A percentile compares a stretch with the other conserved stretches of the same genome.
Evolutionary conservation across 2,888 invertebrate species (phyloP).

Genomic region (Idaea straminata): DNA sequence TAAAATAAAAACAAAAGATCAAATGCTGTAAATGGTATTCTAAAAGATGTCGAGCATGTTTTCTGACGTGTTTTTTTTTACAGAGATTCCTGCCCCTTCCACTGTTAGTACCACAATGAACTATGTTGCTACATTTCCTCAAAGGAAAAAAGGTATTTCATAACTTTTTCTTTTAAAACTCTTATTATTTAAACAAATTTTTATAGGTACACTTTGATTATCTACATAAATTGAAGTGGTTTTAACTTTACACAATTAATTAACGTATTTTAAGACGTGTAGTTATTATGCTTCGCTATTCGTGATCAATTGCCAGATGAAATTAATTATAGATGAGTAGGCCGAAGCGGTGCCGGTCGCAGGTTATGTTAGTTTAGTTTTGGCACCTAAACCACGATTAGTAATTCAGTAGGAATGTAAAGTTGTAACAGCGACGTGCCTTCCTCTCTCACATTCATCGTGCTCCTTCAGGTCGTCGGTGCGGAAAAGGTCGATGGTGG

Average conservation of each 20-base stretch:
- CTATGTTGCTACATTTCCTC: slow-evolving; percentile 79
- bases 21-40: not conserved
- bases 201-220: slow-evolving; percentile 18
- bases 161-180: slow-evolving; percentile 15
- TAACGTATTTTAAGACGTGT: not conserved
- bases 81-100: slow-evolving; percentile 93
- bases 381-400: slow-evolving; percentile 55
- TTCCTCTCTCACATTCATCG: slow-evolving; percentile 65
- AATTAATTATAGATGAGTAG: slow-evolving; percentile 55
- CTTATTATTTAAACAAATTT: slow-evolving; percentile 7
- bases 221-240: slow-evolving; percentile 28
- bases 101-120: slow-evolving; percentile 82
- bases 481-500: slow-evolving; percentile 62
- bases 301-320: slow-evolving; percentile 36
- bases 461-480: slow-evolving; percentile 43
- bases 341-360: slow-evolving; percentile 38
- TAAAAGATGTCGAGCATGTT: slow-evolving; percentile 5
- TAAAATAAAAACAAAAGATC: not conserved
- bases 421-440: slow-evolving; percentile 54
- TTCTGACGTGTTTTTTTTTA: slow-evolving; percentile 32
- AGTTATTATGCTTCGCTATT: slow-evolving; percentile 31
- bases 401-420: slow-evolving; percentile 54
- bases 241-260: slow-evolving; percentile 1
- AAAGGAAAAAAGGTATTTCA: slow-evolving; percentile 82
- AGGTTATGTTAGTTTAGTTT: slow-evolving; percentile 47